These are phyloP conservation scores for Anguilla obscura DNA, from an alignment of 2,797 vertebrate genomes.

Conservation along the genomic window DNA sequence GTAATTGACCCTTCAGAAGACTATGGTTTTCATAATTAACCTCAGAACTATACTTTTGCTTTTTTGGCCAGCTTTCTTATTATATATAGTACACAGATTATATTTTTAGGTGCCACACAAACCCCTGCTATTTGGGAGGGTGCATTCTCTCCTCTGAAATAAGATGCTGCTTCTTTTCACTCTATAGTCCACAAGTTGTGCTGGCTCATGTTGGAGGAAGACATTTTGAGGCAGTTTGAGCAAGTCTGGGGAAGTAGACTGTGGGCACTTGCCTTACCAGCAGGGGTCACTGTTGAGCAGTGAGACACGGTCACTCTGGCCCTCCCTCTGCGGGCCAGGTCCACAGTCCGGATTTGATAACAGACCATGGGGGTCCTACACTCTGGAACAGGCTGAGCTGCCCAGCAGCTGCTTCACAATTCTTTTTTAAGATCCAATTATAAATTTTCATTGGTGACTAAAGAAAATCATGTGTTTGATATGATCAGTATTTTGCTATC, in stretches of 20 bases:
- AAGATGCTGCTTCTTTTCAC: background rate
- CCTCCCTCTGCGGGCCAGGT: background rate
- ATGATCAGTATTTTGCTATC: background rate
- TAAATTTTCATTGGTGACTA: background rate
- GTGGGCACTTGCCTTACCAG: background rate
- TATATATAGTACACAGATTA: too few species aligned
- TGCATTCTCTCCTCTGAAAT: background rate
- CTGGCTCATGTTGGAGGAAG: too few species aligned
- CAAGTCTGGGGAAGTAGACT: too few species aligned
- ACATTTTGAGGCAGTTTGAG: too few species aligned
- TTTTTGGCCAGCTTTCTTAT: too few species aligned
- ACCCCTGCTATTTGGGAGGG: too few species aligned
- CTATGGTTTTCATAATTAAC: background rate
- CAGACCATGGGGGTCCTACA: background rate
- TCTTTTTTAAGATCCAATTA: background rate
- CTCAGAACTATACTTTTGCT: background rate
- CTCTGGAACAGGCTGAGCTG: background rate
- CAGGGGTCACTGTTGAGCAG: background rate
- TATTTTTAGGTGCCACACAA: too few species aligned
- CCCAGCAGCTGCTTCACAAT: background rate
- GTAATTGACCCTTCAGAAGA: background rate
- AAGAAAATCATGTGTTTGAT: background rate
- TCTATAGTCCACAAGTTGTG: background rate
- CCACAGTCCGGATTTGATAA: background rate
- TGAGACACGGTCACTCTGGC: background rate